Conservation (phyloP, 2,797 vertebrate species). For the Poecilia wingei region DNA sequence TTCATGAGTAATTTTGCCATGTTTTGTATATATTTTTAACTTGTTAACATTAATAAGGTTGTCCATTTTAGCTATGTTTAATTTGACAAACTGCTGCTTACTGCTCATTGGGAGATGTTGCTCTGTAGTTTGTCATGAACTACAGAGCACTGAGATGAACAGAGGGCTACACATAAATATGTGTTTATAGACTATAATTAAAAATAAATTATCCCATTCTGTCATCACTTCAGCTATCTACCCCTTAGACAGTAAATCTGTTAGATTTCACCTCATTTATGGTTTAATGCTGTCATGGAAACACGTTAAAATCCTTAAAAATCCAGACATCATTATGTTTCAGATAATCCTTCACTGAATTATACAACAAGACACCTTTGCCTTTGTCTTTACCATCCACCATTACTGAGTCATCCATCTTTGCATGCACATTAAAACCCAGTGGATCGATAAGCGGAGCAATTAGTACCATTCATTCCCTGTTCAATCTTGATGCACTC, state of each 20-base stretch:
- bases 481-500: constrained; percentile 31
- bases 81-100: too few species aligned
- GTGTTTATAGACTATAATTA: background rate
- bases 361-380: background rate
- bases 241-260: background rate
- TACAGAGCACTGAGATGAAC: too few species aligned
- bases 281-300: background rate
- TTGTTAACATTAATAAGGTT: too few species aligned
- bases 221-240: background rate
- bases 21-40: too few species aligned
- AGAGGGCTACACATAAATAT: background rate
- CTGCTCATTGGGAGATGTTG: too few species aligned
- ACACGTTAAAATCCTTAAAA: background rate
- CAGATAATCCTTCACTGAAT: constrained; percentile 2
- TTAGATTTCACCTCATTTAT: background rate
- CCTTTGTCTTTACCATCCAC: constrained; percentile 9
- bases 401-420: constrained; percentile 12
- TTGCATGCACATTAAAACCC: constrained; percentile 45
- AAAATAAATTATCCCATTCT: background rate
- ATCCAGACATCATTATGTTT: background rate
- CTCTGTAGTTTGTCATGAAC: too few species aligned
- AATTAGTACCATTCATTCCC: constrained; percentile 50
- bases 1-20: too few species aligned
- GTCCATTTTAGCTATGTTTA: too few species aligned
- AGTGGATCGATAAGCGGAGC: constrained; percentile 46